Percentiles rank a stretch among this genome's conserved stretches.
These are phyloP conservation scores for Pammene aurita DNA, from an alignment of 2,888 invertebrate species.

Conservation along the genomic window DNA sequence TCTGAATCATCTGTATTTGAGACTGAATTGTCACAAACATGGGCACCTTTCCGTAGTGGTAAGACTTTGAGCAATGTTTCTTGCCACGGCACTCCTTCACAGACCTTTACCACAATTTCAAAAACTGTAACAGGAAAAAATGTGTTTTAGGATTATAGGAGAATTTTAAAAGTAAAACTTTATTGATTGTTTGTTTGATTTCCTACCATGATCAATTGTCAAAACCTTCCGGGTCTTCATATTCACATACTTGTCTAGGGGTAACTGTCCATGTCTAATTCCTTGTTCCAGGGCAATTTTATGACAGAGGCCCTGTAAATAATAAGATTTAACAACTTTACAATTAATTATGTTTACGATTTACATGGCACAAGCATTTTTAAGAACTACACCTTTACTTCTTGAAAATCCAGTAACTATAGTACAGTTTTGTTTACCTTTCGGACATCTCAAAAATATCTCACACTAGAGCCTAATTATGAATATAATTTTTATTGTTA, in stretches of 20 bases:
- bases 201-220: constrained; percentile 95
- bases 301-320: constrained; percentile 90
- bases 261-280: constrained; percentile 92
- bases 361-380: too few species aligned
- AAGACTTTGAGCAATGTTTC: constrained; percentile 90
- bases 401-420: too few species aligned
- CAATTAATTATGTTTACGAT: neutral
- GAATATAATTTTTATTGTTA: neutral
- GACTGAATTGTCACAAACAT: constrained; percentile 61
- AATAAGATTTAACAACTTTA: neutral
- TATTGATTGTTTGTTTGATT: constrained; percentile 2
- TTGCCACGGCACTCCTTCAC: constrained; percentile 91
- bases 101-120: constrained; percentile 89
- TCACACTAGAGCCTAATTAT: too few species aligned
- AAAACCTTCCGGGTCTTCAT: constrained; percentile 97
- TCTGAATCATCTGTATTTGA: constrained; percentile 58
- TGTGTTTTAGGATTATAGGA: neutral
- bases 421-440: too few species aligned
- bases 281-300: constrained; percentile 90
- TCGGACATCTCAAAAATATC: too few species aligned
- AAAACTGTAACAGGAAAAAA: constrained; percentile 86
- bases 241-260: constrained; percentile 93
- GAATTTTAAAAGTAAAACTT: neutral
- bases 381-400: too few species aligned
- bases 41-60: constrained; percentile 90